phyloP scores from a whole-genome alignment of 2,888 invertebrate genomes.

The Bellardia pandia region DNA sequence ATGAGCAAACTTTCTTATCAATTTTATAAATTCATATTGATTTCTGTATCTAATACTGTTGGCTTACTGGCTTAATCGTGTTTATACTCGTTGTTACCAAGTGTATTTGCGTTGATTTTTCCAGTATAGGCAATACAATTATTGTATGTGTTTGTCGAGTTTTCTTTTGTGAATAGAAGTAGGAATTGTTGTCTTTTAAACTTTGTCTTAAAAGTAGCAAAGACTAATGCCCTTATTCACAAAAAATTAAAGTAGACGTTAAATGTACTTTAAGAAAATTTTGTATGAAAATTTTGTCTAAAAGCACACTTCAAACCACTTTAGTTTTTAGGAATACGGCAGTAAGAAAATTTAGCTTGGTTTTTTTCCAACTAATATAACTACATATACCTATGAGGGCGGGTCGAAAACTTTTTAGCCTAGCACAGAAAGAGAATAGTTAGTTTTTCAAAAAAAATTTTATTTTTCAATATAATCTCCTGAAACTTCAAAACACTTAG shows the following conservation, averaged over 20 bases:
- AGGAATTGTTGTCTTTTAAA: neutral
- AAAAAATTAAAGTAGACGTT: no score
- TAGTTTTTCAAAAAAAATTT: no score
- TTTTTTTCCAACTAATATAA: neutral
- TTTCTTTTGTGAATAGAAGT: no score
- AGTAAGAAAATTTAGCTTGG: neutral
- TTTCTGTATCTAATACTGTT: neutral
- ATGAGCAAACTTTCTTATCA: neutral
- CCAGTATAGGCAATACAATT: neutral
- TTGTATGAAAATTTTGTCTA: no score
- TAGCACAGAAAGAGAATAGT: no score
- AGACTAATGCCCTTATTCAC: no score
- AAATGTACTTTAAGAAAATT: no score
- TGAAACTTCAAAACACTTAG: no score
- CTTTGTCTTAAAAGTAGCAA: neutral
- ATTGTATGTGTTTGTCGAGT: neutral
- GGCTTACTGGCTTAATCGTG: neutral
- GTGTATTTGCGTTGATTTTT: neutral
- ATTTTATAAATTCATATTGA: neutral
- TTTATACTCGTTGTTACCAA: neutral
- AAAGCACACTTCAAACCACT: no score
- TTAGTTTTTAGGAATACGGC: no score
- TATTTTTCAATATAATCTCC: no score
- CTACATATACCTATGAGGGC: neutral
- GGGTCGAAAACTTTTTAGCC: no score